Conservation (phyloP, 1,140 invertebrate species). For the Drosophila ohnishii region DNA sequence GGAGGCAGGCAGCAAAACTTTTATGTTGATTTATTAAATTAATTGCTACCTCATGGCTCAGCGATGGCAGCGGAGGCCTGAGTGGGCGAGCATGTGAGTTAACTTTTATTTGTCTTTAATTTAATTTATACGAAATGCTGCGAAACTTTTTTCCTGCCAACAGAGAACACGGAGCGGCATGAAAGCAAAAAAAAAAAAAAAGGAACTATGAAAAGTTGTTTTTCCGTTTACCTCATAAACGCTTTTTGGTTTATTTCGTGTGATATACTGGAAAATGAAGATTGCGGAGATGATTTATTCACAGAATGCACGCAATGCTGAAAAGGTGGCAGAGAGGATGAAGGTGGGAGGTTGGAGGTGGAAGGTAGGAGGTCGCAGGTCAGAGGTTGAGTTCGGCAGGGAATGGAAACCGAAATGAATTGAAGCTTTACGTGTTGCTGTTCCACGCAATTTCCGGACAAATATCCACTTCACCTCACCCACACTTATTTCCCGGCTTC, state of each 20-base stretch:
- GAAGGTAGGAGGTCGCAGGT: not conserved
- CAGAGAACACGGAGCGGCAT: not conserved
- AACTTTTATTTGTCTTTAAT: slow-evolving; percentile 75
- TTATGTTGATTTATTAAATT: slow-evolving; percentile 81
- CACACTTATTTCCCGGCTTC: slow-evolving; percentile 1
- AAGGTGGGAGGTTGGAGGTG: not conserved
- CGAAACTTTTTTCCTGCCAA: slow-evolving; percentile 45
- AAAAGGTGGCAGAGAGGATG: slow-evolving; percentile 12
- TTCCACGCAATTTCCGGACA: slow-evolving; percentile 74
- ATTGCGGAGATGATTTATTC: slow-evolving; percentile 67
- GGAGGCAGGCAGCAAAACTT: slow-evolving; percentile 53
- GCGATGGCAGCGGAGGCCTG: slow-evolving; percentile 9
- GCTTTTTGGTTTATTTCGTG: slow-evolving; percentile 46
- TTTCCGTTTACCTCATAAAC: slow-evolving; percentile 38
- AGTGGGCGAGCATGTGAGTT: slow-evolving; percentile 32
- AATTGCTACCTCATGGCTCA: slow-evolving; percentile 68
- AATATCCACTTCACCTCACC: slow-evolving; percentile 29
- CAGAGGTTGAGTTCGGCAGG: not conserved
- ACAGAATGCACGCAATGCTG: slow-evolving; percentile 51
- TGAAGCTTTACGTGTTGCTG: slow-evolving; percentile 71
- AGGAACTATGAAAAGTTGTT: slow-evolving; percentile 26
- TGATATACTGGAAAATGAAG: slow-evolving; percentile 52
- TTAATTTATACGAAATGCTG: slow-evolving; percentile 71
- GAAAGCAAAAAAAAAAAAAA: not conserved
- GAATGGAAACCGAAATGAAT: slow-evolving; percentile 61